These are phyloP conservation scores for Cosmia trapezina DNA, from an alignment of 2,888 invertebrate genomes.

Conservation along the genomic window DNA sequence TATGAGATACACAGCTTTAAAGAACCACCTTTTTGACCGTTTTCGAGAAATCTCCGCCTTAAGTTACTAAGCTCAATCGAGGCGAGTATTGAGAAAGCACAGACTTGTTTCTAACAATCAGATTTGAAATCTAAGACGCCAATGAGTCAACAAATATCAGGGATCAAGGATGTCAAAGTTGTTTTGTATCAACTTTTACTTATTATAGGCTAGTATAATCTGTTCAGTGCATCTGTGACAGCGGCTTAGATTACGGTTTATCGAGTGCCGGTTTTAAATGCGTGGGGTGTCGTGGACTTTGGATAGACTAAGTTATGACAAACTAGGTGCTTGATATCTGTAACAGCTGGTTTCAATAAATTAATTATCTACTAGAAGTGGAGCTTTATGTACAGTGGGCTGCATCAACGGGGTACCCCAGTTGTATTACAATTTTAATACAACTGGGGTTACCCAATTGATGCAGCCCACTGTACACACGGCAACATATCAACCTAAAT, in stretches of 20 bases:
- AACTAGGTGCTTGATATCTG: slow-evolving; percentile 16
- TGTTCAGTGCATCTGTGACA: slow-evolving; percentile 33
- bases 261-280: slow-evolving; percentile 5
- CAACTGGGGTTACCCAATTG: no score
- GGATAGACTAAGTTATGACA: slow-evolving; percentile 27
- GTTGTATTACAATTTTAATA: no score
- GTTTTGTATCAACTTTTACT: slow-evolving; percentile 58
- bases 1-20: no score
- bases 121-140: slow-evolving; percentile 53
- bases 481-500: no score
- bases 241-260: slow-evolving; percentile 17
- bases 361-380: not conserved
- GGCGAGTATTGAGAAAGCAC: slow-evolving; percentile 52
- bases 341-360: slow-evolving; percentile 25
- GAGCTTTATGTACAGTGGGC: no score
- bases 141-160: slow-evolving; percentile 62
- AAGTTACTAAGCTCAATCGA: slow-evolving; percentile 21
- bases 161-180: slow-evolving; percentile 56
- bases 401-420: no score
- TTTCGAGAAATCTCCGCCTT: no score
- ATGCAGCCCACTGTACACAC: no score
- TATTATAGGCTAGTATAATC: slow-evolving; percentile 45
- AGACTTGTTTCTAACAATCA: slow-evolving; percentile 50
- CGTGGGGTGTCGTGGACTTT: slow-evolving; percentile 42
- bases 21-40: no score